A percentile compares a stretch with the other conserved stretches of the same genome.
phyloP scores from a whole-genome alignment of 2,797 vertebrate species.

The Helostoma temminkii region DNA sequence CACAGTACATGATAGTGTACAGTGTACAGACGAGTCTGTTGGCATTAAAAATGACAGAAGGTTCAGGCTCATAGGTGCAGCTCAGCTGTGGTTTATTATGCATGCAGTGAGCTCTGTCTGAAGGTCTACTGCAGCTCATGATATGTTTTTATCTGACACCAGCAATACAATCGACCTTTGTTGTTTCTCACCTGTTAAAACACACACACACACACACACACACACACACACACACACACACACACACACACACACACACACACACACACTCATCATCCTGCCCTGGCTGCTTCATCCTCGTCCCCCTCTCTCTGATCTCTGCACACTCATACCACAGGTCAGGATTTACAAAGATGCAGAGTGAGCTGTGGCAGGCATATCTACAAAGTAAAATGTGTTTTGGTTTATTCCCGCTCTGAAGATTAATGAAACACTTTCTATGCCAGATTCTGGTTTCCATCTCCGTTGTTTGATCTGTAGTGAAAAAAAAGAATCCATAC shows the following conservation, averaged over 20 bases:
- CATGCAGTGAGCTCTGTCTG: constrained; percentile 15
- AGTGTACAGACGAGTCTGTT: too few species aligned
- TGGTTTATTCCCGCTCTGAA: constrained; percentile 3
- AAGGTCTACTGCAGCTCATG: constrained; percentile 17
- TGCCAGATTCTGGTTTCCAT: constrained; percentile 25
- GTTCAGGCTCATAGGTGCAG: not conserved
- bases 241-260: too few species aligned
- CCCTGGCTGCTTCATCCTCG: not conserved
- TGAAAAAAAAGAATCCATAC: not conserved
- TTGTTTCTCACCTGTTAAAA: constrained; percentile 10
- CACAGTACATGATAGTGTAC: not conserved
- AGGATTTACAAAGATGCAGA: constrained; percentile 39
- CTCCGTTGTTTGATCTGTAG: constrained; percentile 34
- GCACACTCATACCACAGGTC: constrained; percentile 36
- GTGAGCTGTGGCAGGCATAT: constrained; percentile 12
- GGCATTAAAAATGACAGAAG: not conserved
- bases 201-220: not conserved
- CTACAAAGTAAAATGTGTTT: constrained; percentile 26
- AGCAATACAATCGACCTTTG: constrained; percentile 13
- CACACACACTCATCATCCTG: not conserved
- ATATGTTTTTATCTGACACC: constrained; percentile 37
- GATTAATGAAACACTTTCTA: constrained; percentile 3
- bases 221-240: too few species aligned
- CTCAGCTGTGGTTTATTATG: constrained; percentile 36
- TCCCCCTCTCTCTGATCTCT: constrained; percentile 28